These are phyloP conservation scores for Siniperca knerii DNA, from an alignment of 2,113 vertebrate genomes.

Conservation along the genomic window DNA sequence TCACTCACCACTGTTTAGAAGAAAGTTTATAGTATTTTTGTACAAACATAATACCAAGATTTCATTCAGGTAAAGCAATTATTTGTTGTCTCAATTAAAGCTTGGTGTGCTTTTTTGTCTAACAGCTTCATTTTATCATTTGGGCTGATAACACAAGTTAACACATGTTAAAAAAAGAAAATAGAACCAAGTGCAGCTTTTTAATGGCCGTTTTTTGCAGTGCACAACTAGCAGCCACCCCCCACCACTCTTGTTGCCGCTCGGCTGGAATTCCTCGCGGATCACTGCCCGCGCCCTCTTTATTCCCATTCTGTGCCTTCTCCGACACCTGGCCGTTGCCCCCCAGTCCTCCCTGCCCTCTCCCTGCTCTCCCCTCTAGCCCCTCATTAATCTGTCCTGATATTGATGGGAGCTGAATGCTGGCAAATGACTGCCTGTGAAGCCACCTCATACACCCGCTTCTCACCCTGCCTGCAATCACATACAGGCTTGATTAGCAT, in stretches of 20 bases:
- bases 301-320: slow-evolving; percentile 83
- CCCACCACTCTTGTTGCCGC: slow-evolving; percentile 65
- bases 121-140: background rate
- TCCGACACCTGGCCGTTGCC: slow-evolving; percentile 82
- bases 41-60: background rate
- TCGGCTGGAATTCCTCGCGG: slow-evolving; percentile 83
- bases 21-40: background rate
- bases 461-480: slow-evolving; percentile 70
- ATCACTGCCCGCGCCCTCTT: slow-evolving; percentile 85
- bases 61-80: background rate
- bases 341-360: slow-evolving; percentile 46
- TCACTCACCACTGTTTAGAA: background rate
- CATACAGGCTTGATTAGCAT: slow-evolving; percentile 82
- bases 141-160: background rate
- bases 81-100: background rate
- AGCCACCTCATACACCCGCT: slow-evolving; percentile 68
- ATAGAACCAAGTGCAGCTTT: slow-evolving; percentile 21
- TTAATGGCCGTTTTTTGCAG: slow-evolving; percentile 58
- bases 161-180: slow-evolving; percentile 11
- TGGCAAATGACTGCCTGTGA: slow-evolving; percentile 80
- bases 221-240: slow-evolving; percentile 26
- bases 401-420: slow-evolving; percentile 87
- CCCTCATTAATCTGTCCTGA: slow-evolving; percentile 86
- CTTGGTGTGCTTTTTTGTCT: background rate
- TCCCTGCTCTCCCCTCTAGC: slow-evolving; percentile 55